A percentile compares a stretch with the other conserved stretches of the same genome.
Conservation (phyloP, 2,888 invertebrate species). For the Drosophila quasianomalipes region DNA sequence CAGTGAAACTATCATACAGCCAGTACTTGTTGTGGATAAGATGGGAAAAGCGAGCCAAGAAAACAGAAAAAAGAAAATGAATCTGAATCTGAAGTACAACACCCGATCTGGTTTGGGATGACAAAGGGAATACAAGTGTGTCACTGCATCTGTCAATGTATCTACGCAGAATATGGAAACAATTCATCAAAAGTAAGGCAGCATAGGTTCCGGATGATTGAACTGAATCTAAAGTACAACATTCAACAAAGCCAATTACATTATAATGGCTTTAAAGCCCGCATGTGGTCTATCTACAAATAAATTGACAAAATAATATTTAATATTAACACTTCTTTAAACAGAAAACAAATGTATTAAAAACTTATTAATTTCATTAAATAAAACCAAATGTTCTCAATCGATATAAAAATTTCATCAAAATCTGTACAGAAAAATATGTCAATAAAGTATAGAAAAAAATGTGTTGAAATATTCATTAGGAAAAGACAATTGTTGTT, state of each 20-base stretch:
- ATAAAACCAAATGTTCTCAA: not conserved
- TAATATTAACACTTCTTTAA: not conserved
- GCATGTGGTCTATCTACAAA: not conserved
- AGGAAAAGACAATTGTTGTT: not conserved
- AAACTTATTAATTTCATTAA: not conserved
- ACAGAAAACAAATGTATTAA: not conserved
- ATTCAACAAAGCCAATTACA: not conserved
- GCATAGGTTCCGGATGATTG: not conserved
- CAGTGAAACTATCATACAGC: not conserved
- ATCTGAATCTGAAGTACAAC: not conserved
- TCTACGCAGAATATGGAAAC: not conserved
- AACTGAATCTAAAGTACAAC: not conserved
- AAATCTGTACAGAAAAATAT: not conserved
- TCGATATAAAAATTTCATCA: not conserved
- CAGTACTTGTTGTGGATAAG: not conserved
- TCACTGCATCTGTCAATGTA: not conserved
- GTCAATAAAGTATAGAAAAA: not conserved
- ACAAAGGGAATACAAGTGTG: not conserved
- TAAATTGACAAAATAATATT: not conserved
- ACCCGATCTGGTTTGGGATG: not conserved
- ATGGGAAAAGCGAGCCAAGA: not conserved
- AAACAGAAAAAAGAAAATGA: not conserved
- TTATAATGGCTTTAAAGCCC: not conserved
- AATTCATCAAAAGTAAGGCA: not conserved
- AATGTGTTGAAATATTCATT: not conserved